Evolutionary conservation across 2,888 invertebrate genomes (phyloP).

Genomic region (Entomobrya multifasciata): DNA sequence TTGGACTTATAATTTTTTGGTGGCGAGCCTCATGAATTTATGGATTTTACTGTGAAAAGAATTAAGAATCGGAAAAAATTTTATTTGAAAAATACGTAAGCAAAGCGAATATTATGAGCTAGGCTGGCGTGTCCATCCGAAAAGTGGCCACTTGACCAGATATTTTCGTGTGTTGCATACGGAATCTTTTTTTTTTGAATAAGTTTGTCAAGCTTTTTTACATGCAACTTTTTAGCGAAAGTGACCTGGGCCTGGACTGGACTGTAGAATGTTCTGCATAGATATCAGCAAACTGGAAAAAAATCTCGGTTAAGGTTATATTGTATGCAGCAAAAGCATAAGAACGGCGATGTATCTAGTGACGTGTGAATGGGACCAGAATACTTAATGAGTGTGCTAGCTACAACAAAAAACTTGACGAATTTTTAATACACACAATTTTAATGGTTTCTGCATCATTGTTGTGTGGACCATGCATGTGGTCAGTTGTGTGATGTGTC

Average conservation of each 20-base stretch:
- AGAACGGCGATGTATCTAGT: background rate
- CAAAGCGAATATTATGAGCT: background rate
- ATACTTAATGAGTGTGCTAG: conserved; percentile 14
- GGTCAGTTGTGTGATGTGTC: conserved; percentile 34
- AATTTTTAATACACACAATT: conserved; percentile 44
- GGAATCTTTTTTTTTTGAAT: conserved; percentile 30
- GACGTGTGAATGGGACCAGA: conserved; percentile 15
- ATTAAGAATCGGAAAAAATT: conserved; percentile 9
- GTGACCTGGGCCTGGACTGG: background rate
- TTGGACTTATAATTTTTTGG: background rate
- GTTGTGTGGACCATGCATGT: conserved; percentile 38
- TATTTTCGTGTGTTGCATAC: conserved; percentile 48
- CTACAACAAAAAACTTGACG: conserved; percentile 26
- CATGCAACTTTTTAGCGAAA: too few species aligned
- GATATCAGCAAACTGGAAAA: conserved; percentile 9
- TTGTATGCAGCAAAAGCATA: background rate
- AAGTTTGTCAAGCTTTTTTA: conserved; percentile 21
- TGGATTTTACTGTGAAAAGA: background rate
- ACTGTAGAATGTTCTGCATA: background rate
- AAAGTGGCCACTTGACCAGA: conserved; percentile 25
- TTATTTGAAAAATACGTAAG: background rate
- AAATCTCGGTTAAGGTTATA: background rate
- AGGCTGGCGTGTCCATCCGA: conserved; percentile 4
- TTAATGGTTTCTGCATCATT: conserved; percentile 7
- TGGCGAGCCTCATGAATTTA: background rate